phyloP scores from a whole-genome alignment of 2,797 vertebrate species.

The Anabacerthia variegaticeps region DNA sequence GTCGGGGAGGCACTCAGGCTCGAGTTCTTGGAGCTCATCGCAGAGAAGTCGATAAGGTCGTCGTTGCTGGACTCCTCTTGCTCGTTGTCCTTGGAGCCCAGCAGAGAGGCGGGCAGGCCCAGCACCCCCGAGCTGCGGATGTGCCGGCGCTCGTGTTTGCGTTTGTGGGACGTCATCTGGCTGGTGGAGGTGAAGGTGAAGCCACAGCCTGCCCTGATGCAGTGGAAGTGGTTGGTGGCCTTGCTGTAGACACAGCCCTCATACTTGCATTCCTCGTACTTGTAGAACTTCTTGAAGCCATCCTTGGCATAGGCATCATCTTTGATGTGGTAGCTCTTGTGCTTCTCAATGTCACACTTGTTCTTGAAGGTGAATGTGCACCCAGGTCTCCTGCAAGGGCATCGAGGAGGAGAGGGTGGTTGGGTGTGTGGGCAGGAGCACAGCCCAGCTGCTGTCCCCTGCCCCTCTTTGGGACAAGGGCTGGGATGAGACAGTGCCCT shows the following conservation, averaged over 20 bases:
- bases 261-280: constrained; percentile 98
- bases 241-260: constrained; percentile 99
- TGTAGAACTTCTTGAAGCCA: constrained; percentile 99
- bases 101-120: constrained; percentile 86
- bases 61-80: constrained; percentile 97
- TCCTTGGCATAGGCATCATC: constrained; percentile 99
- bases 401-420: constrained; percentile 4
- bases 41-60: constrained; percentile 96
- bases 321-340: constrained; percentile 99
- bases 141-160: constrained; percentile 96
- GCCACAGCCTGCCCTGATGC: constrained; percentile 96
- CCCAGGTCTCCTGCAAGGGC: constrained; percentile 86
- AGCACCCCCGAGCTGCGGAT: constrained; percentile 90
- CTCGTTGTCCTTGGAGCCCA: constrained; percentile 90
- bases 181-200: constrained; percentile 99
- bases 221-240: constrained; percentile 99
- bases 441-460: not conserved
- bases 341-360: constrained; percentile 99
- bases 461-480: not conserved
- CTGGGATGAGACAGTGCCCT: not conserved
- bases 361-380: constrained; percentile 99
- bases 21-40: constrained; percentile 98
- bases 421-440: not conserved
- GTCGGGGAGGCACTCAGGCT: constrained; percentile 99
- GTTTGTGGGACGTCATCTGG: constrained; percentile 99